Conservation (phyloP, 2,888 invertebrate species). For the Empis stercorea region DNA sequence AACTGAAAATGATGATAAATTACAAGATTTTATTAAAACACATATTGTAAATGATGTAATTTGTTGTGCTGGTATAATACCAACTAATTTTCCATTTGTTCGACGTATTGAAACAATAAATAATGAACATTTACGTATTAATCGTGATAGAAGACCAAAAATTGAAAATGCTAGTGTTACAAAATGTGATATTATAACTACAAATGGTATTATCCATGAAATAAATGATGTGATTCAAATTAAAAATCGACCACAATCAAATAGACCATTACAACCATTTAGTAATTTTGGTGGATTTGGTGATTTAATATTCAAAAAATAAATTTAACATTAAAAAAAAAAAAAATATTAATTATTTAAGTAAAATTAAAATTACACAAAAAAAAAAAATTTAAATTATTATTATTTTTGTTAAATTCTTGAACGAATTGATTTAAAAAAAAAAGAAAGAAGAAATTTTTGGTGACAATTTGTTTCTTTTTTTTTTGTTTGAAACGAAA, state of each 20-base stretch:
- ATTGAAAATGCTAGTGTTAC: constrained; percentile 36
- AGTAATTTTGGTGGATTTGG: constrained; percentile 4
- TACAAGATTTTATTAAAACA: constrained; percentile 27
- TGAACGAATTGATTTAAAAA: too few relatives aligned
- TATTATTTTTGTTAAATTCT: too few relatives aligned
- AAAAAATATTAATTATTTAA: too few relatives aligned
- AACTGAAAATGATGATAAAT: constrained; percentile 19
- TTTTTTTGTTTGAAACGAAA: too few relatives aligned
- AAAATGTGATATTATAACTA: constrained; percentile 33
- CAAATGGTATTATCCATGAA: constrained; percentile 35
- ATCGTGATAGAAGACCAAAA: constrained; percentile 35
- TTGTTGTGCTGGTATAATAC: constrained; percentile 35
- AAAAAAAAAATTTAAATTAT: too few relatives aligned
- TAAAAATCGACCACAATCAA: constrained; percentile 6
- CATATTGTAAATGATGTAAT: constrained; percentile 35
- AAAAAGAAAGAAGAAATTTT: too few relatives aligned
- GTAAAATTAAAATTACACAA: too few relatives aligned
- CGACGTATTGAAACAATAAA: constrained; percentile 32
- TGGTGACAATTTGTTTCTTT: too few relatives aligned
- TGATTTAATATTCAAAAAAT: constrained; percentile 9
- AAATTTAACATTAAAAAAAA: background rate
- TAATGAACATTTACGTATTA: constrained; percentile 29
- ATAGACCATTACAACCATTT: background rate
- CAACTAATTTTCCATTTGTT: constrained; percentile 36
- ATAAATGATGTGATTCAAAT: constrained; percentile 34